Conservation (phyloP, 2,113 vertebrate genomes). For the Oplegnathus fasciatus region DNA sequence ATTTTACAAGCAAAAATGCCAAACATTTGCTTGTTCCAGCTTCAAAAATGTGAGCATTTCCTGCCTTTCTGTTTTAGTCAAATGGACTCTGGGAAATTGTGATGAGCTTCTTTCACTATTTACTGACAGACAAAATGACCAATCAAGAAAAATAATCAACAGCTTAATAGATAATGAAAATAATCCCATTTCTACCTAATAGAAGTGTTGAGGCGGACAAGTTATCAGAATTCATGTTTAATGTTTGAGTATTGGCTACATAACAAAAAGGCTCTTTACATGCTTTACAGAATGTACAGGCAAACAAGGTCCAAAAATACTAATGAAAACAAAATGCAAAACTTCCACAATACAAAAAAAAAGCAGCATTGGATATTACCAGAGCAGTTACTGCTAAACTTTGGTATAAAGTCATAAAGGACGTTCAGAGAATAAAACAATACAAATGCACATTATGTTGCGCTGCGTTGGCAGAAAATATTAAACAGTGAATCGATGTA, state of each 20-base stretch:
- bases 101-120: background rate
- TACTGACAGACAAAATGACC: background rate
- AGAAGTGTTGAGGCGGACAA: background rate
- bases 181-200: background rate
- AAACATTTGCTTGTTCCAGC: background rate
- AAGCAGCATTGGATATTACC: slow-evolving; percentile 79
- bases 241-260: slow-evolving; percentile 82
- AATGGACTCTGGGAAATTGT: background rate
- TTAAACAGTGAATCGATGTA: slow-evolving; percentile 20
- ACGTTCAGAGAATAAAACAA: slow-evolving; percentile 49
- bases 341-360: slow-evolving; percentile 54
- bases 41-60: background rate
- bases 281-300: slow-evolving; percentile 87
- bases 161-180: background rate
- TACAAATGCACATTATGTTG: slow-evolving; percentile 49
- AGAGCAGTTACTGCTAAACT: slow-evolving; percentile 80
- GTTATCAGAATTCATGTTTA: slow-evolving; percentile 77
- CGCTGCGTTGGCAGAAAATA: slow-evolving; percentile 24
- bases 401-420: slow-evolving; percentile 80
- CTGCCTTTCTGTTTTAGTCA: background rate
- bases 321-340: slow-evolving; percentile 47
- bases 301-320: slow-evolving; percentile 74
- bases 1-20: background rate
- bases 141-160: background rate
- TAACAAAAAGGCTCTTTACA: slow-evolving; percentile 82